Percentiles rank a stretch among this genome's conserved stretches.
These are phyloP conservation scores for Archaeoteleia sp. DNA, from an alignment of 2,888 invertebrate species.

Conservation along the genomic window DNA sequence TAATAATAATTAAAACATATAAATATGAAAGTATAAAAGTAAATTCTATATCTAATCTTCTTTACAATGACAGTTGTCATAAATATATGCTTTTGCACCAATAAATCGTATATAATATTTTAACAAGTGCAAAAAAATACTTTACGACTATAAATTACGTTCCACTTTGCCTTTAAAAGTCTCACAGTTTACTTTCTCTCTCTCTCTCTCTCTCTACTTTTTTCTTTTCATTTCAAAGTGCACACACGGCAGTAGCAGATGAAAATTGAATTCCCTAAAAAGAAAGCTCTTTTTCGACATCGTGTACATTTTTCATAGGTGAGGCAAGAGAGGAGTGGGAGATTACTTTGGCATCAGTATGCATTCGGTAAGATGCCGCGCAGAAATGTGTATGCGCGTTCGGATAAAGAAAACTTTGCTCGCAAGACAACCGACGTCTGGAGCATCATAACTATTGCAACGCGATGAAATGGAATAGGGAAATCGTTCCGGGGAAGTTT, in stretches of 20 bases:
- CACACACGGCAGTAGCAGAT: constrained; percentile 23
- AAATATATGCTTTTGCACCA: too few relatives aligned
- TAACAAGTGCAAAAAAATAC: too few relatives aligned
- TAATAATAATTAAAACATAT: too few relatives aligned
- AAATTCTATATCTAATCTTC: too few relatives aligned
- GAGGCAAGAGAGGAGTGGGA: constrained; percentile 34
- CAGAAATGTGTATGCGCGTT: constrained; percentile 10
- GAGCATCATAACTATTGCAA: constrained; percentile 66
- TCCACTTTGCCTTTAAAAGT: too few relatives aligned
- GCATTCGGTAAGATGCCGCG: constrained; percentile 32
- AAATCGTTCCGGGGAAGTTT: constrained; percentile 59
- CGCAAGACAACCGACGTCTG: constrained; percentile 48
- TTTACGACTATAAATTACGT: too few relatives aligned
- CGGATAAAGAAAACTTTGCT: constrained; percentile 42
- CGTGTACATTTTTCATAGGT: constrained; percentile 42
- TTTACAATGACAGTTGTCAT: too few relatives aligned
- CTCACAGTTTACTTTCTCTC: background rate
- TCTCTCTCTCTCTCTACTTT: background rate
- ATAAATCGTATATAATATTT: too few relatives aligned
- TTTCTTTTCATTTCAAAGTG: constrained; percentile 14
- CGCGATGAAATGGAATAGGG: constrained; percentile 65
- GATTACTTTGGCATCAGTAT: constrained; percentile 48
- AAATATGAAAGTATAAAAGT: too few relatives aligned
- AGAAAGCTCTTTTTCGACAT: constrained; percentile 31
- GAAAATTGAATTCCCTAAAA: constrained; percentile 42